Base-by-base conservation (phyloP, 2,888 invertebrate genomes). In the Sarcophaga variegata region DNA sequence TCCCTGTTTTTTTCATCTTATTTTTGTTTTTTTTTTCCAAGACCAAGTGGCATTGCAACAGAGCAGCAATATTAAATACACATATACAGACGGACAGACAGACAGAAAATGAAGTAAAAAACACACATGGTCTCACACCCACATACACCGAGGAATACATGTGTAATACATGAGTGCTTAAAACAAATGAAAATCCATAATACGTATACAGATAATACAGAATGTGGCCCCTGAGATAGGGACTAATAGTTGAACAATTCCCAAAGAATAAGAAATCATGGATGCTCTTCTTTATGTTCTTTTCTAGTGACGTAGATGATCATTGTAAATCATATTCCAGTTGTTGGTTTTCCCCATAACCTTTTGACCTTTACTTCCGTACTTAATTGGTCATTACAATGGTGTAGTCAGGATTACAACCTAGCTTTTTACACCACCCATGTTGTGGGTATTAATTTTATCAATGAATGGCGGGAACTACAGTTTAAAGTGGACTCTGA, bases 1-100 rank as follows among this genome's bases (percentile, higher is more conserved):
- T 5, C 14, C 17, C 17, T 2, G 5, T 3, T 63, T 22, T 70
- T n/a, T 64, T 79, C 27, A 0, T 1, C 2, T 66, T 66, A 45
- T 71, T 60, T 22, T 37, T 63, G 62, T 22, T 47, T 49, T 49
- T 49, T 49, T 14, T 14, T 11, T 2, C 14, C 14, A 49, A 63
- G 77, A 71, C 47, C 72, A 66, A 79, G 37, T 85, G 81, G 75
- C 80, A 85, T 85, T 85, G 79, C 79, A 85, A 81, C 82, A 76
- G 81, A 85, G 78, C 82, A 76, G 81, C 25, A 76, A 54, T 14
- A 54, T 72, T 62, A 81, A 78, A 71, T 49, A 75, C 62, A 83
- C 64, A 70, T 64, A 76, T 47, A 59, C 70, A 76, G 69, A 17
- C 27, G 17, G 12, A 66, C 63, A 67, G 59, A 59, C 64, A 76